Conservation (phyloP, 2,888 invertebrate species). For the Paralinhomoeus sp. region DNA sequence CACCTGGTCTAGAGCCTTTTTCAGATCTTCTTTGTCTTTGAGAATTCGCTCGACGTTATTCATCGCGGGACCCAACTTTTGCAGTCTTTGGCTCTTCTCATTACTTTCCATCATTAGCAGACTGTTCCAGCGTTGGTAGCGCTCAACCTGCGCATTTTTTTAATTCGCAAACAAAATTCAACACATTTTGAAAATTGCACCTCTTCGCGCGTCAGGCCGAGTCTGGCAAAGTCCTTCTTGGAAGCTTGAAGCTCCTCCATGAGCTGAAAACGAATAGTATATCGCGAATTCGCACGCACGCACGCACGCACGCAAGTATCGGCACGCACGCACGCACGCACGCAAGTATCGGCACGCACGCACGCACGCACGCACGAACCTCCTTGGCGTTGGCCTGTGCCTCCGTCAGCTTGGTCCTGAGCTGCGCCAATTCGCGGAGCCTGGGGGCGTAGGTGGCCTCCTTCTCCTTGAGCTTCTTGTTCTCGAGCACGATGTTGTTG, state of each 20-base stretch:
- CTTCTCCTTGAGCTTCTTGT: constrained; percentile 1
- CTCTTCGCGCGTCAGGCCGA: neutral
- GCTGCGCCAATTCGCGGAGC: neutral
- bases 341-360: too few species aligned
- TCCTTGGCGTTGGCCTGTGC: neutral
- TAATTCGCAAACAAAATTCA: too few species aligned
- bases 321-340: too few species aligned
- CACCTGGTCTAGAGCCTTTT: too few species aligned
- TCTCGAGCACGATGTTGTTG: constrained; percentile 4
- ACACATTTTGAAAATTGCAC: neutral
- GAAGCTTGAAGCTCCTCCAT: neutral
- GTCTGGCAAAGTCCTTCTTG: neutral
- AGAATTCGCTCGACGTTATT: too few species aligned
- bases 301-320: too few species aligned
- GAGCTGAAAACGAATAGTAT: neutral
- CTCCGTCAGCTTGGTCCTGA: neutral
- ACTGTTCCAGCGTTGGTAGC: constrained; percentile 1
- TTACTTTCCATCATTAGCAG: constrained; percentile 1
- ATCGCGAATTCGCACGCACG: neutral
- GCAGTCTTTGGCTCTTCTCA: neutral
- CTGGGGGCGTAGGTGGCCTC: constrained; percentile 1
- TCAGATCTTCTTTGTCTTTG: too few species aligned
- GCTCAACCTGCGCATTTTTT: neutral
- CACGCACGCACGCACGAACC: too few species aligned
- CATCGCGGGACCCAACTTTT: too few species aligned